Percentiles rank a stretch among this genome's conserved stretches.
phyloP scores from a whole-genome alignment of 2,113 vertebrate species.

The Gobius niger region DNA sequence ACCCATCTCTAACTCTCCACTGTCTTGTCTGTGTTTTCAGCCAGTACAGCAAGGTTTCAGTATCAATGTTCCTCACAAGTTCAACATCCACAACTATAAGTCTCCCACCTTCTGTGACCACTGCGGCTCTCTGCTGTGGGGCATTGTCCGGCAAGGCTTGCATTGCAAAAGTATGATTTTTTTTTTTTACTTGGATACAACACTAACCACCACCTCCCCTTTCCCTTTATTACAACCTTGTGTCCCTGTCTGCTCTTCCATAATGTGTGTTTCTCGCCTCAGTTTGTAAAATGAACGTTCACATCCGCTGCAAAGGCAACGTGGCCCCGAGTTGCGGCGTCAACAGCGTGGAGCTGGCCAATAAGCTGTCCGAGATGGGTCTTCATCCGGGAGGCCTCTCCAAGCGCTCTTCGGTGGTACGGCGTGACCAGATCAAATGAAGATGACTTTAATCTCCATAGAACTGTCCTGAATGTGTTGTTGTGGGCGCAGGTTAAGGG shows the following conservation, averaged over 20 bases:
- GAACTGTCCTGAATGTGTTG: background rate
- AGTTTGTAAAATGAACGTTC: slow-evolving; percentile 99
- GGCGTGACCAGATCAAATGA: background rate
- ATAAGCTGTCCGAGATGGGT: slow-evolving; percentile 92
- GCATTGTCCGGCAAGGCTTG: slow-evolving; percentile 90
- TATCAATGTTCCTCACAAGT: slow-evolving; percentile 97
- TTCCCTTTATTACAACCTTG: background rate
- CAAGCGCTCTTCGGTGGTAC: slow-evolving; percentile 72
- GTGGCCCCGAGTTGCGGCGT: slow-evolving; percentile 96
- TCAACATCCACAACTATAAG: slow-evolving; percentile 93
- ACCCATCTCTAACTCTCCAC: background rate
- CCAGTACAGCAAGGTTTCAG: slow-evolving; percentile 88
- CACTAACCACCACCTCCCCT: background rate
- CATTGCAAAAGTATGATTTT: slow-evolving; percentile 90
- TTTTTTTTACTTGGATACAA: background rate
- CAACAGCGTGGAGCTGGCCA: slow-evolving; percentile 90
- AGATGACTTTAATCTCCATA: background rate
- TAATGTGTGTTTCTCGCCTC: slow-evolving; percentile 16
- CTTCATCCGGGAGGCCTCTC: slow-evolving; percentile 87
- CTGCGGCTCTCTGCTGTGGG: slow-evolving; percentile 96
- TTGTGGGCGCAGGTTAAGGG: slow-evolving; percentile 36
- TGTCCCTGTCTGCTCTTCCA: background rate
- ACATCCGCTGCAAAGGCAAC: slow-evolving; percentile 91
- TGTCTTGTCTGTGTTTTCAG: slow-evolving; percentile 58
- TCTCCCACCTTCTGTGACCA: slow-evolving; percentile 96